Evolutionary conservation across 2,113 vertebrate species (phyloP).

Genomic region (Eulemur macaco): DNA sequence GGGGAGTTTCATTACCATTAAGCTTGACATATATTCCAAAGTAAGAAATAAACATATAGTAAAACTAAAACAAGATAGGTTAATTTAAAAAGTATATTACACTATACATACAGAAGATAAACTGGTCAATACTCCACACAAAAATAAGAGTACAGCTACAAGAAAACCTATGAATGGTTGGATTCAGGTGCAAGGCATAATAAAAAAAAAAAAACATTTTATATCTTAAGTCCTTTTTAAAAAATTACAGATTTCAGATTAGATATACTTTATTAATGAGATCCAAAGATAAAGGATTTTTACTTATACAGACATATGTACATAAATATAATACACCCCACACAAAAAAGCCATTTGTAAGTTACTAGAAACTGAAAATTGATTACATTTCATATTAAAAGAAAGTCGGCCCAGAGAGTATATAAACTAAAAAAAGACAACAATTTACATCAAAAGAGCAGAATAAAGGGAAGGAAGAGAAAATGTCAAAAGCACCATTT

Average conservation of each 20-base stretch:
- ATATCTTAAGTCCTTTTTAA: neutral
- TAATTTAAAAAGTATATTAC: neutral
- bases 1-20: neutral
- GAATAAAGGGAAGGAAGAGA: neutral
- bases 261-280: constrained; percentile 1
- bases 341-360: neutral
- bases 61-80: neutral
- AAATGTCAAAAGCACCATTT: neutral
- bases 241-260: constrained; percentile 6
- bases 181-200: neutral
- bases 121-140: neutral
- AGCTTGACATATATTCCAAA: neutral
- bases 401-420: neutral
- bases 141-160: neutral
- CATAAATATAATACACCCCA: neutral
- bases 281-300: neutral
- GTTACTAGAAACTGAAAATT: neutral
- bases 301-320: neutral
- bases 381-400: neutral
- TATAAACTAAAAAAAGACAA: neutral
- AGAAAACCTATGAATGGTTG: neutral
- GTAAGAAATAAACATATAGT: neutral
- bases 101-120: neutral
- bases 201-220: neutral
- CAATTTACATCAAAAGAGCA: neutral